Percentiles rank a stretch among this genome's conserved stretches.
Conservation (phyloP, 2,888 invertebrate species). For the Argyra leucocephala region DNA sequence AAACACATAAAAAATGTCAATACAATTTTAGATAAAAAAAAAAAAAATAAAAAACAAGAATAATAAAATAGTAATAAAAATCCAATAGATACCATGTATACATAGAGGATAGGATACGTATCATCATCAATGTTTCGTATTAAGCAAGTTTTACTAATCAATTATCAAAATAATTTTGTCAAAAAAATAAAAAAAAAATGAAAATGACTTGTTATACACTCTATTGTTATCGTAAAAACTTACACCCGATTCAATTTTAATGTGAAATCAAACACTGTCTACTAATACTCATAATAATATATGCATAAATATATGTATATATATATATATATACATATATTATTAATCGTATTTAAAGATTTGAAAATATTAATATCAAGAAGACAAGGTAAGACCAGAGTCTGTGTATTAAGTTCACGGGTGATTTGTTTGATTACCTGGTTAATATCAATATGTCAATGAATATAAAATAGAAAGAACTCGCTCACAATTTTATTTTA, state of each 20-base stretch:
- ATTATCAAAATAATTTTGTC: background rate
- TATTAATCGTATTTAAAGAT: no score
- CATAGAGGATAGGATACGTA: background rate
- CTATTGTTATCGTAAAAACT: background rate
- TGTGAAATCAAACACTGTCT: conserved; percentile 3
- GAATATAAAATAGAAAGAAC: background rate
- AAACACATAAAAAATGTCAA: background rate
- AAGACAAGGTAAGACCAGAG: no score
- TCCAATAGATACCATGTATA: background rate
- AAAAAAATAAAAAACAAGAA: background rate
- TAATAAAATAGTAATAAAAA: conserved; percentile 6
- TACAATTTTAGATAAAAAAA: background rate
- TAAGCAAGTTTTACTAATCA: conserved; percentile 1
- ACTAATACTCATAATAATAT: background rate
- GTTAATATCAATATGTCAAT: background rate
- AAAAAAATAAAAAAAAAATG: background rate
- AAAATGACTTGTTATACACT: background rate
- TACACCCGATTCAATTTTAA: background rate
- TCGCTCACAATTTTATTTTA: background rate
- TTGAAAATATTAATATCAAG: no score
- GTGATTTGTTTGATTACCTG: background rate
- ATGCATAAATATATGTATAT: no score
- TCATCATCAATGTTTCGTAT: background rate
- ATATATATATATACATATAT: no score
- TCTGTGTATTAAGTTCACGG: background rate